Evolutionary conservation across 2,797 vertebrate species (phyloP), one percentile per base, ranked within the genome.

Genomic region (Dicrostonyx torquatus): DNA sequence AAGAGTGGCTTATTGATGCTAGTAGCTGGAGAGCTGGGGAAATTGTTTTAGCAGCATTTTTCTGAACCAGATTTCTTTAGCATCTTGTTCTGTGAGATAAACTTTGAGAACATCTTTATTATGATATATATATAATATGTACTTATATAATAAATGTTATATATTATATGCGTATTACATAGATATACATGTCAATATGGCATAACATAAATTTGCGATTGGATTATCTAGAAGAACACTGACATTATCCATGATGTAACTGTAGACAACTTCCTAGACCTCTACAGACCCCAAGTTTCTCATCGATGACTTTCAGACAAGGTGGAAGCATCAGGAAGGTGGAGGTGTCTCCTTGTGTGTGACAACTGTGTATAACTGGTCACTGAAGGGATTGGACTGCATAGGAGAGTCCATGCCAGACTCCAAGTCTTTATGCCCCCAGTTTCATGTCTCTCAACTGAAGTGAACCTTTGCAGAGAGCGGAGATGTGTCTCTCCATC

Each of bases 11-110:
- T 62, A 10, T 14, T 73, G 68, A 53, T 1, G 11, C 18, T 4
- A 53, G 91, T 90, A 13, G 31, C 8, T 73, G 50, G 50, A 37
- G 50, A 31, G 15, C 31, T 75, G 10, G 9, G 37, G 66, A 73
- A 94, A 93, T 40, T 79, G 45, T 12, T 66, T 60, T 17, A 82
- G 5, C 31, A 86, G 14, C 4, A 2, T 53, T 93, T 92, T 82
- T 40, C 48, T n/a, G 64, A 26, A 18, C 40, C 75, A 68, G 14
- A 72, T 45, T 76, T 85, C 43, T 62, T 58, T 88, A 53, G 31
- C 9, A 17, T 77, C 43, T 89, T 40, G 8, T 22, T 89, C 22
- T 45, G 62, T 40, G 48, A 72, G 26, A 45, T 5, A 9, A 77
- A 40, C 24, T 64, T 91, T 78, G 70, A 77, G 53, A 73, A 10